A percentile compares a stretch with the other conserved stretches of the same genome.
Conservation (phyloP, 2,797 vertebrate genomes). For the Poliocrania exsul region DNA sequence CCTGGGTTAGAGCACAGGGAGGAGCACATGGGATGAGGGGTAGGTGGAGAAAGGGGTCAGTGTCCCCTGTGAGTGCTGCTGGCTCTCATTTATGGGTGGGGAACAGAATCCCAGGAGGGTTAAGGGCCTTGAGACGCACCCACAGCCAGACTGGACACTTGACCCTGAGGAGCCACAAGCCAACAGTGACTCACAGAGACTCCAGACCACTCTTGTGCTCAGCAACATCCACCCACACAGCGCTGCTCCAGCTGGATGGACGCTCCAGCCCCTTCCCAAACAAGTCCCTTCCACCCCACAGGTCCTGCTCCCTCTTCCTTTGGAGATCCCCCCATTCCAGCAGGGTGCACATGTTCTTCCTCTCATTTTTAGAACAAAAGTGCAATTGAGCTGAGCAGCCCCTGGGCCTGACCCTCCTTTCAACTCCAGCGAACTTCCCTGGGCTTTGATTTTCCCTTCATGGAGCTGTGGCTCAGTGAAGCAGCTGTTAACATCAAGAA, state of each 20-base stretch:
- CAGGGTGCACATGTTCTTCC: background rate
- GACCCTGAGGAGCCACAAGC: background rate
- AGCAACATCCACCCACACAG: background rate
- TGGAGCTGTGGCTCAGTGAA: background rate
- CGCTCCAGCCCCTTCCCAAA: background rate
- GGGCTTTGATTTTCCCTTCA: background rate
- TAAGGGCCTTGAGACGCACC: background rate
- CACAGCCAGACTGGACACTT: background rate
- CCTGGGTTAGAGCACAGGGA: background rate
- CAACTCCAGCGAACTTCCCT: background rate
- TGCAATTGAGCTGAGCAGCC: background rate
- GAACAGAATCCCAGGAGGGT: background rate
- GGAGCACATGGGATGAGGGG: background rate
- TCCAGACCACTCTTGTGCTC: background rate
- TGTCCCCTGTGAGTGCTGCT: no score
- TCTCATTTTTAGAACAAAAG: background rate
- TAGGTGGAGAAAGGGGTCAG: background rate
- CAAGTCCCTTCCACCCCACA: background rate
- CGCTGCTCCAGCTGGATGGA: background rate
- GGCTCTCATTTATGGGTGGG: background rate
- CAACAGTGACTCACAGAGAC: background rate
- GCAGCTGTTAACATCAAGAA: background rate
- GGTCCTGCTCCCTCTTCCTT: background rate
- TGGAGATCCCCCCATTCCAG: rapidly evolving
- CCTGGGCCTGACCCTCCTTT: background rate